Evolutionary conservation across 2,888 invertebrate genomes (phyloP).

Genomic region (Melieria omissa): DNA sequence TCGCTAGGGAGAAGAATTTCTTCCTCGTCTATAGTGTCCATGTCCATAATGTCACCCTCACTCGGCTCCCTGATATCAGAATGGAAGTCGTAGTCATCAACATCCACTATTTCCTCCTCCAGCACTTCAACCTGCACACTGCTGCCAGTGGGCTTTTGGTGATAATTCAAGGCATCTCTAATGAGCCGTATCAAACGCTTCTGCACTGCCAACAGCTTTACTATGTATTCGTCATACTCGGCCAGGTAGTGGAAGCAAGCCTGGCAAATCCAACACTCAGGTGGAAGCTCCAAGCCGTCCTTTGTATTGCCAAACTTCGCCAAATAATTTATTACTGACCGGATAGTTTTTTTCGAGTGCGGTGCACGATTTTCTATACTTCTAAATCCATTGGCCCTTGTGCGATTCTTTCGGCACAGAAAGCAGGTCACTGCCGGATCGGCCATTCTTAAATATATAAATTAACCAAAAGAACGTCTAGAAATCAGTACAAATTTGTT

Average conservation of each 20-base stretch:
- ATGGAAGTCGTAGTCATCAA: slow-evolving; percentile 18
- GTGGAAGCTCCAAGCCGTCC: slow-evolving; percentile 38
- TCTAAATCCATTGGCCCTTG: slow-evolving; percentile 33
- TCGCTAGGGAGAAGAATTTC: slow-evolving; percentile 28
- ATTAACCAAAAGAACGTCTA: too few species aligned
- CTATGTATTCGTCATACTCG: slow-evolving; percentile 47
- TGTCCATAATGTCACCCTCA: neutral
- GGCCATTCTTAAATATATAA: too few species aligned
- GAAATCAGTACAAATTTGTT: too few species aligned
- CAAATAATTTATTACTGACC: slow-evolving; percentile 41
- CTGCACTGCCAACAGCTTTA: slow-evolving; percentile 46
- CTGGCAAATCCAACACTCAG: slow-evolving; percentile 42
- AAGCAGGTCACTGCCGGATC: neutral
- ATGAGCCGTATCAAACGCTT: slow-evolving; percentile 35
- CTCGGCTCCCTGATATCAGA: slow-evolving; percentile 23
- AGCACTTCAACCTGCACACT: slow-evolving; percentile 7
- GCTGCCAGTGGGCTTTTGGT: neutral
- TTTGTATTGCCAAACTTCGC: slow-evolving; percentile 39
- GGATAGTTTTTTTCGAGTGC: slow-evolving; percentile 40
- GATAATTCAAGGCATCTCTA: neutral
- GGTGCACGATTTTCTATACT: neutral
- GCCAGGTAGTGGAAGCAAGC: slow-evolving; percentile 46
- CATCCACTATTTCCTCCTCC: slow-evolving; percentile 22
- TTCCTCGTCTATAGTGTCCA: slow-evolving; percentile 15
- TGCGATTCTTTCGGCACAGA: slow-evolving; percentile 23